phyloP scores from a whole-genome alignment of 2,888 invertebrate genomes.

The Drosophila greeni region DNA sequence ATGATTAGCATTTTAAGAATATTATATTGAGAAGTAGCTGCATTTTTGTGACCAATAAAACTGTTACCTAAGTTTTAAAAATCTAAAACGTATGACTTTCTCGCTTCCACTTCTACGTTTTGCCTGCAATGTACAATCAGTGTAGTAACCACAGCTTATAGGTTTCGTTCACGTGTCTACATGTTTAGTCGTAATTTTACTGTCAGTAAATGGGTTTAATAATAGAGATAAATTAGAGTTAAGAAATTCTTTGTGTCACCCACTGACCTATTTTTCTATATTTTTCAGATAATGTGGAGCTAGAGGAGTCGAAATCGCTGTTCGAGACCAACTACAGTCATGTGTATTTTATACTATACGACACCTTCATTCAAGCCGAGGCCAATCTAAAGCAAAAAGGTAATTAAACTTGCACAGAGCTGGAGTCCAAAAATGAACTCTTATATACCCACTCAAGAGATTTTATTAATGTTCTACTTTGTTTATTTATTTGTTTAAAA shows the following conservation, averaged over 20 bases:
- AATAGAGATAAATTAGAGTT: not conserved
- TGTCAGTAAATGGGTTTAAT: not conserved
- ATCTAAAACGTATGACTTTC: not conserved
- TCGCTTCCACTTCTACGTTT: not conserved
- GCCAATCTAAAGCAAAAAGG: constrained; percentile 94
- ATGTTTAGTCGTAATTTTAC: not conserved
- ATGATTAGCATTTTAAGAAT: too few species aligned
- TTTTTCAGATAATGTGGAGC: constrained; percentile 90
- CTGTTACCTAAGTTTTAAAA: too few species aligned
- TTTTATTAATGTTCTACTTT: constrained; percentile 2
- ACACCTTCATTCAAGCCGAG: constrained; percentile 95
- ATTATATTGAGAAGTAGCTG: too few species aligned
- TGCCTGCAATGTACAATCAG: not conserved
- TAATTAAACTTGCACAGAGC: constrained; percentile 78
- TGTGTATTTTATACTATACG: constrained; percentile 96
- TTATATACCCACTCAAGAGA: not conserved
- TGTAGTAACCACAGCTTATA: not conserved
- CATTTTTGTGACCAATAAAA: not conserved
- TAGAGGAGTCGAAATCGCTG: constrained; percentile 92
- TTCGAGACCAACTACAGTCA: constrained; percentile 97
- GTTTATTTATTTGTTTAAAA: not conserved
- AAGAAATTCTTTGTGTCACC: not conserved
- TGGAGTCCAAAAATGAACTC: not conserved
- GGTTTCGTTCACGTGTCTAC: not conserved
- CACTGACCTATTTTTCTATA: constrained; percentile 55